Conservation (phyloP, 2,888 invertebrate genomes). For the Sepiola atlantica region DNA sequence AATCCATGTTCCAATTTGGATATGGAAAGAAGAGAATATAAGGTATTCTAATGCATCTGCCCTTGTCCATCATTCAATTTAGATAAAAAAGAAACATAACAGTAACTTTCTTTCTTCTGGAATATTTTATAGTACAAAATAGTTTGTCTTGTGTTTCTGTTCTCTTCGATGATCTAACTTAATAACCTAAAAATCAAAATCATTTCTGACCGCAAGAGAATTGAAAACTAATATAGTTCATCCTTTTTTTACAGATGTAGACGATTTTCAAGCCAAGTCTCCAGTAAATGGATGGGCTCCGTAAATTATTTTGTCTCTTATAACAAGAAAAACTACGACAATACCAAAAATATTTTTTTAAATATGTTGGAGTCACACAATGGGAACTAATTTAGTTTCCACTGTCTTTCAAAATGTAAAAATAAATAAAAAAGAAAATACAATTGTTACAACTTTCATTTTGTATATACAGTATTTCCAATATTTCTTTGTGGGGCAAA, state of each 20-base stretch:
- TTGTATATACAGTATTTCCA: neutral
- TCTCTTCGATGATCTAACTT: neutral
- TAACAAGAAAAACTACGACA: neutral
- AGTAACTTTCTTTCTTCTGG: neutral
- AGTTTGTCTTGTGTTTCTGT: too few relatives aligned
- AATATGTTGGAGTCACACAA: conserved; percentile 10
- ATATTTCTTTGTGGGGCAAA: neutral
- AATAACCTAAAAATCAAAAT: neutral
- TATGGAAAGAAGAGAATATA: neutral
- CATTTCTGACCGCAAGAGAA: neutral
- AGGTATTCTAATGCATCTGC: neutral
- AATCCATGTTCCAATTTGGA: neutral
- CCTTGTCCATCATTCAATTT: neutral
- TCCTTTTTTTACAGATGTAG: neutral
- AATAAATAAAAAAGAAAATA: neutral
- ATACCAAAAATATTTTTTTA: neutral
- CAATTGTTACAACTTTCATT: neutral
- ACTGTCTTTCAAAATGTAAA: neutral
- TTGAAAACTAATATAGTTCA: neutral
- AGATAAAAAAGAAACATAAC: neutral
- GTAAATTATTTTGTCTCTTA: neutral
- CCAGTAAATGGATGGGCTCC: conserved; percentile 1
- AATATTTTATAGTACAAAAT: neutral
- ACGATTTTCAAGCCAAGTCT: neutral
- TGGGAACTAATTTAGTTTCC: conserved; percentile 13